Base-by-base conservation (phyloP, 1,140 invertebrate genomes). In the Hylyphantes graminicola region DNA sequence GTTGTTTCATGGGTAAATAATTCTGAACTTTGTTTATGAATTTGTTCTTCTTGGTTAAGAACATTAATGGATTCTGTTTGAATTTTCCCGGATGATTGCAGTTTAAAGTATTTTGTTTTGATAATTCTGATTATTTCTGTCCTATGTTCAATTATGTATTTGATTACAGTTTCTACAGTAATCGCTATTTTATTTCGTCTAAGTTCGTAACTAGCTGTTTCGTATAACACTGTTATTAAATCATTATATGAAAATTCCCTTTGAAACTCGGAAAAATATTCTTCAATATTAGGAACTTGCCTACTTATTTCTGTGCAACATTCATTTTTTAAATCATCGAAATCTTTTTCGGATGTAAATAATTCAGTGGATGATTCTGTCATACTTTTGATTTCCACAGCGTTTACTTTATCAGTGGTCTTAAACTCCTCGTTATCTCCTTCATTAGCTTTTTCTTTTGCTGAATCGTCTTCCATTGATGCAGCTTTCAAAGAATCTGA, bases 331-430 rank as follows among this genome's bases (percentile, higher is more conserved):
- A 76, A 50, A 17, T n/a, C 48, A 51, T 51, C 50, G 85, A 82
- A 86, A 86, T 87, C 59, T 86, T 85, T 63, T 86, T 86, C 19
- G n/a, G 17, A 17, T 65, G 5, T n/a, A 65, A 5, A 35, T 35
- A 35, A 35, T 35, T 35, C 64, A 65, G 64, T 10, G 17, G 64
- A 12, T 15, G 15, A 51, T 72, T 72, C 51, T 72, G 48, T 54
- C 68, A 15, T 50, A 54, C 15, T 48, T 72, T 21, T 21, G 68
- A 35, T 35, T 35, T 35, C 35, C 35, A 2, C 5, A 35, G 35
- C 35, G 35, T 35, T 35, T 35, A 35, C 35, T 35, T 35, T 35
- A 35, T 35, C 35, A 35, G 35, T 35, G 5, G 35, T 35, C 35
- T 35, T 35, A 35, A 35, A 35, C 35, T 35, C 35, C 35, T 7